Evolutionary conservation across 2,888 invertebrate genomes (phyloP).

Genomic region (Limenitis camilla): DNA sequence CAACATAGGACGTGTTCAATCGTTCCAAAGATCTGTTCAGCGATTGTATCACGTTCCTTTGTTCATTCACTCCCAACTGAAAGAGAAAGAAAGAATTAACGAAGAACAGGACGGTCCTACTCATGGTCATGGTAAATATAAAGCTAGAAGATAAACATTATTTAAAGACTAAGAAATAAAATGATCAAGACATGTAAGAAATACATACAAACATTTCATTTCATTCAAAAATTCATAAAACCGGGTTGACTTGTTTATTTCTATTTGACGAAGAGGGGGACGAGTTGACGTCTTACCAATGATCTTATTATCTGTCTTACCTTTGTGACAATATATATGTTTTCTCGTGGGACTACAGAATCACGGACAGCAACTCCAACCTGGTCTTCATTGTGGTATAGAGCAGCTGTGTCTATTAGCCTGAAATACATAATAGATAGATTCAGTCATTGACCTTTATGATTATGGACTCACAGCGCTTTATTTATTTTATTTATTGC

Average conservation of each 20-base stretch:
- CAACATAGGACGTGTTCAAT: constrained; percentile 70
- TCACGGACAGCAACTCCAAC: constrained; percentile 41
- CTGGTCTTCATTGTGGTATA: constrained; percentile 47
- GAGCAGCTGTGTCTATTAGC: constrained; percentile 50
- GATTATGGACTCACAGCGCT: background rate
- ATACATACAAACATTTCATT: too few species aligned
- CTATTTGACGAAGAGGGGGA: too few species aligned
- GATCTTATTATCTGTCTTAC: constrained; percentile 30
- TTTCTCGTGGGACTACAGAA: constrained; percentile 42
- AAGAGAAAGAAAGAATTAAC: constrained; percentile 11
- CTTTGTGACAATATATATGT: constrained; percentile 55
- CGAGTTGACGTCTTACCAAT: too few species aligned
- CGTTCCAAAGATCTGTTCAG: constrained; percentile 53
- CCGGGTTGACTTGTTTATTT: too few species aligned
- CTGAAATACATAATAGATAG: constrained; percentile 29
- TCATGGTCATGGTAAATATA: too few species aligned
- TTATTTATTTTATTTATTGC: too few species aligned
- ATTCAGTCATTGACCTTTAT: background rate
- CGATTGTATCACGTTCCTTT: constrained; percentile 43
- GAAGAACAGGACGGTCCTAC: too few species aligned
- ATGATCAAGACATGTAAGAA: too few species aligned
- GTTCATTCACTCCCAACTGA: constrained; percentile 47
- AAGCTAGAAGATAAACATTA: too few species aligned
- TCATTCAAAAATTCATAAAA: too few species aligned
- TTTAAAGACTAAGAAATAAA: too few species aligned